phyloP scores from a whole-genome alignment of 37 sponge, comb jelly and placozoan genomes.

The Hormiphora californensis region DNA sequence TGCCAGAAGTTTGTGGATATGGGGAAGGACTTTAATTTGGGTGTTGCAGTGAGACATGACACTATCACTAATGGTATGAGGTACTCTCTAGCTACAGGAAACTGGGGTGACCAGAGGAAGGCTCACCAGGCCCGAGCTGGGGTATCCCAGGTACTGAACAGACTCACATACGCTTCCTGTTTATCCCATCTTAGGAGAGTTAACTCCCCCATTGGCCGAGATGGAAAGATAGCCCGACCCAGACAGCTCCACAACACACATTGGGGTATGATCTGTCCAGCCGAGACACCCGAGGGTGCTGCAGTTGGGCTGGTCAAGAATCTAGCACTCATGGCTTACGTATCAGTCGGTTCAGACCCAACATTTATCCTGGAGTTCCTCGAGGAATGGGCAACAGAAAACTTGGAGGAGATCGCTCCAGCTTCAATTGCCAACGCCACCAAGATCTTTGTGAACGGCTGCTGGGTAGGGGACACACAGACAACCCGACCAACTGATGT shows the following conservation, averaged over 20 bases:
- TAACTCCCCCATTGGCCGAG: conserved; percentile 98
- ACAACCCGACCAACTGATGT: conserved; percentile 97
- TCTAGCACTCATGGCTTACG: conserved; percentile 98
- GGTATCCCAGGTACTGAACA: conserved; percentile 97
- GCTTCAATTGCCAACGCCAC: conserved; percentile 92
- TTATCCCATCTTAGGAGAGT: conserved; percentile 92
- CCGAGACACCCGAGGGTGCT: conserved; percentile 99
- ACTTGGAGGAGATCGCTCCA: conserved; percentile 97
- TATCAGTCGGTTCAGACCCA: conserved; percentile 96
- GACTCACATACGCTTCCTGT: conserved; percentile 95
- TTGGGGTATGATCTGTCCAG: conserved; percentile 99
- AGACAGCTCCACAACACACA: conserved; percentile 98
- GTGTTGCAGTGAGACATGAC: conserved; percentile 82
- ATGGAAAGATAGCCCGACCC: conserved; percentile 96
- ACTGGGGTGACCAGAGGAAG: conserved; percentile 99
- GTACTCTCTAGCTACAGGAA: conserved; percentile 98
- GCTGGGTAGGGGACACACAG: conserved; percentile 99
- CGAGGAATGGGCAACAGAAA: conserved; percentile 99
- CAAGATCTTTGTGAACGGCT: conserved; percentile 99
- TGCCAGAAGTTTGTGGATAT: conserved; percentile 94
- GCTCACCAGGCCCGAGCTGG: conserved; percentile 97
- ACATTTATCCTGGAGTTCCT: conserved; percentile 98
- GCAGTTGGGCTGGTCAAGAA: conserved; percentile 99
- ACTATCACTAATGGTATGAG: conserved; percentile 95
- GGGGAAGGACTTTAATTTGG: conserved; percentile 97